These are phyloP conservation scores for Crocallis elinguaria DNA, from an alignment of 2,888 invertebrate species.

Conservation along the genomic window DNA sequence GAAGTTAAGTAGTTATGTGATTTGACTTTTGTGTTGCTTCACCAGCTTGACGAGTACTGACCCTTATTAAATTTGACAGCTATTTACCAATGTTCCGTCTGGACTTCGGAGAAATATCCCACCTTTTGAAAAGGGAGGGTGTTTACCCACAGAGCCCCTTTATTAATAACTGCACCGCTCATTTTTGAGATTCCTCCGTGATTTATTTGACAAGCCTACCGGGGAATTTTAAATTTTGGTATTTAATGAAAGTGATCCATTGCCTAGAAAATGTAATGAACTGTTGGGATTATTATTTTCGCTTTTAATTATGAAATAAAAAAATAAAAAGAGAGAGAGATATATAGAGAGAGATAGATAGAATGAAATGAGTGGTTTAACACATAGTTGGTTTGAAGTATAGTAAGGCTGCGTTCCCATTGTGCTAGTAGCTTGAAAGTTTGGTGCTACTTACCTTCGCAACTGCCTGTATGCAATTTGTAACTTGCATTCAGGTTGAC, in stretches of 20 bases:
- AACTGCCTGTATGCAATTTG: no score
- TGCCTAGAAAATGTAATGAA: neutral
- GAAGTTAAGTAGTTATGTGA: neutral
- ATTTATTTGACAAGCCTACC: constrained; percentile 21
- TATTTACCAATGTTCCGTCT: constrained; percentile 35
- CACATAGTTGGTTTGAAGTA: no score
- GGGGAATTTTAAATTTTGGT: constrained; percentile 17
- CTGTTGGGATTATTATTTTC: neutral
- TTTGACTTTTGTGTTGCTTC: neutral
- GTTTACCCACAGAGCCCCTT: constrained; percentile 23
- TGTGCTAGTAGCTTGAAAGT: no score
- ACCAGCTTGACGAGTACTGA: neutral
- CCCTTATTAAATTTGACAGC: constrained; percentile 37
- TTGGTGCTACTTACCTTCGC: no score
- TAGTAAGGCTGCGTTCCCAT: no score
- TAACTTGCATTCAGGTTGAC: no score
- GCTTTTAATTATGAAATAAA: neutral
- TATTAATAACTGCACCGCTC: constrained; percentile 24
- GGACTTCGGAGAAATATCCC: constrained; percentile 32
- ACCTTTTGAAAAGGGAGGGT: constrained; percentile 35
- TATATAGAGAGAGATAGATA: no score
- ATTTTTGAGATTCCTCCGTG: constrained; percentile 18
- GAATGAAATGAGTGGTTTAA: no score
- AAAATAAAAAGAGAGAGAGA: no score
- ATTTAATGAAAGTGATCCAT: constrained; percentile 7